phyloP scores from a whole-genome alignment of 2,113 vertebrate species.

The Corynorhinus townsendii region DNA sequence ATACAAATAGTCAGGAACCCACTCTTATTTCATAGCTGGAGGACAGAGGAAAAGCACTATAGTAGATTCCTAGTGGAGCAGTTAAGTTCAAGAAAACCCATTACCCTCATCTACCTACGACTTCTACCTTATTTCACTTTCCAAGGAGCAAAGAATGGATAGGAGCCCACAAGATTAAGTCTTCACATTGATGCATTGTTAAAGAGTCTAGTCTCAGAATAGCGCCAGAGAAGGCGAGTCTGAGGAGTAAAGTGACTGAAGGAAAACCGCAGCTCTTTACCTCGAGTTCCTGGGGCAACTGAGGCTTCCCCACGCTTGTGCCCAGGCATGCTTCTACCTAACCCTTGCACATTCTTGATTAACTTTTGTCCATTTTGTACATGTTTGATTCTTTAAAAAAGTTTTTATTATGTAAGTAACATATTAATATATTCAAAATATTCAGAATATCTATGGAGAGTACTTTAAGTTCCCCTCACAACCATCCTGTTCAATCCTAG shows the following conservation, averaged over 20 bases:
- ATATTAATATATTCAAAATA: background rate
- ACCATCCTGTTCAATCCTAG: background rate
- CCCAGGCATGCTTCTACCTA: background rate
- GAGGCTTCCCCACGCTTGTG: background rate
- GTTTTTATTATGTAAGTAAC: background rate
- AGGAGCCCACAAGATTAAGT: background rate
- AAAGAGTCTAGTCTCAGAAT: background rate
- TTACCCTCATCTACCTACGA: background rate
- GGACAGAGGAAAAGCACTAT: background rate
- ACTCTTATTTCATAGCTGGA: background rate
- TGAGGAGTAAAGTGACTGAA: background rate
- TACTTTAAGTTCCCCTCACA: background rate
- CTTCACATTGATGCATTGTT: background rate
- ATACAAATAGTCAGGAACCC: background rate
- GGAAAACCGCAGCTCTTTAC: background rate
- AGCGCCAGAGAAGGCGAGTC: background rate
- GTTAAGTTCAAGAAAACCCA: background rate
- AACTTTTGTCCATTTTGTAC: background rate
- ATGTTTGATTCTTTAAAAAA: background rate
- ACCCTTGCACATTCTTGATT: background rate
- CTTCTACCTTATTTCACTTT: background rate
- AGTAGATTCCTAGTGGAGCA: background rate
- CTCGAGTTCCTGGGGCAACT: background rate
- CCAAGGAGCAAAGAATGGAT: background rate
- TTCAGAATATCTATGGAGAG: background rate